Percentiles rank a stretch among this genome's conserved stretches.
Evolutionary conservation across 2,888 invertebrate genomes (phyloP).

Genomic region (Heliconius ismenius): DNA sequence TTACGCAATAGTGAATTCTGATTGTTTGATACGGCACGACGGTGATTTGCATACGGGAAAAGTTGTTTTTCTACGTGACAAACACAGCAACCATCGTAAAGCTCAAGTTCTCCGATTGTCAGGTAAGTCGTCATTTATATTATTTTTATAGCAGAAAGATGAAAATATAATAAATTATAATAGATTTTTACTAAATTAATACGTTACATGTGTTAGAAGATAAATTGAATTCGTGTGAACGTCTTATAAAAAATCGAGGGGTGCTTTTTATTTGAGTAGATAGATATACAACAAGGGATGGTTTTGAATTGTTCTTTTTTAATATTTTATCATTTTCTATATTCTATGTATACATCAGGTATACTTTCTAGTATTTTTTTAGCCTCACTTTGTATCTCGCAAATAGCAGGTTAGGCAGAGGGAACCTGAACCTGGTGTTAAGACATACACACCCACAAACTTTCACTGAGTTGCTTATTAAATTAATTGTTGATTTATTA

Average conservation of each 20-base stretch:
- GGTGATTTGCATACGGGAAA: conserved; percentile 55
- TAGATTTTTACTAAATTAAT: not conserved
- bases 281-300: not conserved
- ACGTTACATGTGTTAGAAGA: not conserved
- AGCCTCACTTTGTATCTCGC: too few species aligned
- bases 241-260: not conserved
- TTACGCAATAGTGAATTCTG: conserved; percentile 58
- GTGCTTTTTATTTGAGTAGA: not conserved
- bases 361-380: too few species aligned
- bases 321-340: not conserved
- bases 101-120: conserved; percentile 61
- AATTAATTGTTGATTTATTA: too few species aligned
- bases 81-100: conserved; percentile 50
- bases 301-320: not conserved
- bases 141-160: not conserved
- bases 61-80: conserved; percentile 52
- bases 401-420: too few species aligned
- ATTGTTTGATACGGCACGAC: conserved; percentile 50
- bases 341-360: not conserved
- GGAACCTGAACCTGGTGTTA: too few species aligned
- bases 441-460: too few species aligned
- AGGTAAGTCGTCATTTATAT: conserved; percentile 50
- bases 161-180: not conserved
- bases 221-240: not conserved
- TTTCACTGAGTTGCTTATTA: too few species aligned